These are phyloP conservation scores for Cosmorhoe ocellata DNA, from an alignment of 2,888 invertebrate species.

Conservation along the genomic window DNA sequence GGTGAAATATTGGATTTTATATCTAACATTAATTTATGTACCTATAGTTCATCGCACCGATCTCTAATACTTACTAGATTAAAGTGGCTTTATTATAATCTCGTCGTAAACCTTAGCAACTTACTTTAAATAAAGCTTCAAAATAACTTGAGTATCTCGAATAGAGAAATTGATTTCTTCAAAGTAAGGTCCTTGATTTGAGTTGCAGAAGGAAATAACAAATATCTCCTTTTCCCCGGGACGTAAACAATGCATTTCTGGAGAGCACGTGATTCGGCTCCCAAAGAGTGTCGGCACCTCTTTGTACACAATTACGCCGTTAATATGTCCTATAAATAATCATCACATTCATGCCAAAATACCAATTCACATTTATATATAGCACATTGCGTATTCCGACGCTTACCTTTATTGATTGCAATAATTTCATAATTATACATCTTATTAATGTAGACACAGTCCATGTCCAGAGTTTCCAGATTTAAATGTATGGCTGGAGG, in stretches of 20 bases:
- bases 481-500: slow-evolving; percentile 83
- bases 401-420: slow-evolving; percentile 78
- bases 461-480: slow-evolving; percentile 80
- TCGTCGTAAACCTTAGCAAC: too few relatives aligned
- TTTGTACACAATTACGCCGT: slow-evolving; percentile 79
- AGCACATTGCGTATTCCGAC: slow-evolving; percentile 3
- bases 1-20: too few relatives aligned
- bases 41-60: too few relatives aligned
- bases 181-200: slow-evolving; percentile 83
- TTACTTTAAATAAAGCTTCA: slow-evolving; percentile 83
- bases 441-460: slow-evolving; percentile 81
- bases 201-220: slow-evolving; percentile 80
- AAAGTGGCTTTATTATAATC: too few relatives aligned
- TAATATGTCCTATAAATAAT: slow-evolving; percentile 78
- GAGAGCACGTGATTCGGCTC: slow-evolving; percentile 79
- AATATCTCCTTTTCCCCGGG: slow-evolving; percentile 79
- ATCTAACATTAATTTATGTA: too few relatives aligned
- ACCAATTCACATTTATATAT: slow-evolving; percentile 21
- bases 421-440: slow-evolving; percentile 84
- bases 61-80: too few relatives aligned
- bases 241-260: slow-evolving; percentile 64
- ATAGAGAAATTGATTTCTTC: slow-evolving; percentile 83
- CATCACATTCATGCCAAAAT: slow-evolving; percentile 27
- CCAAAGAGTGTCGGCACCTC: slow-evolving; percentile 78
- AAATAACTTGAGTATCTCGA: slow-evolving; percentile 80